These are phyloP conservation scores for Hyppa rectilinea DNA, from an alignment of 2,888 invertebrate species.

Conservation along the genomic window DNA sequence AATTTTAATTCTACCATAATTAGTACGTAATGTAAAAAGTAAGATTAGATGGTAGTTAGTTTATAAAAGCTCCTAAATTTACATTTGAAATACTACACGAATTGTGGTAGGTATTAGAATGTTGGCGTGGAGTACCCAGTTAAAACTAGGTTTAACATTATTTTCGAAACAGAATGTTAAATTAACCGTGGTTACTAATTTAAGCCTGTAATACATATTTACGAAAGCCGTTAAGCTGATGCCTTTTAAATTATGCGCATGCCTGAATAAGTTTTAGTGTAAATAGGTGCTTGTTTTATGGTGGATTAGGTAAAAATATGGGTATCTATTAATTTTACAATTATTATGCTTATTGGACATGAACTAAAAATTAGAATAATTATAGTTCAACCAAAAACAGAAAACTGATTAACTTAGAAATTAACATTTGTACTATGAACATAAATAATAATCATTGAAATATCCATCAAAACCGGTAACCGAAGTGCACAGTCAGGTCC, in stretches of 20 bases:
- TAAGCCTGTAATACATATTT: constrained; percentile 42
- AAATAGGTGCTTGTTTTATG: constrained; percentile 7
- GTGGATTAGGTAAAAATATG: background rate
- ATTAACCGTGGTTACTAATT: constrained; percentile 48
- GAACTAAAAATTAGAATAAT: background rate
- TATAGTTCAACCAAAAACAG: background rate
- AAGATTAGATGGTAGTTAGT: constrained; percentile 40
- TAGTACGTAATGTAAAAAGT: constrained; percentile 39
- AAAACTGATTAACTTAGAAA: background rate
- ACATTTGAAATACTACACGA: constrained; percentile 45
- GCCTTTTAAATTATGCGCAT: constrained; percentile 28
- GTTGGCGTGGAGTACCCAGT: constrained; percentile 42
- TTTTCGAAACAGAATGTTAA: constrained; percentile 54
- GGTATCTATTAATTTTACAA: background rate
- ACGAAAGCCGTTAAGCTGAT: constrained; percentile 39
- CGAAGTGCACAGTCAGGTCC: constrained; percentile 27
- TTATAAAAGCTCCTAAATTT: constrained; percentile 42
- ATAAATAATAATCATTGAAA: constrained; percentile 14
- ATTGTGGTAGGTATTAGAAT: constrained; percentile 41
- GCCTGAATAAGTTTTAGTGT: constrained; percentile 14
- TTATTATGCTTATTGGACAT: background rate
- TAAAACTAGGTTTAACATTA: constrained; percentile 50
- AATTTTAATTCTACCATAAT: constrained; percentile 23
- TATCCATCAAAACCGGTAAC: constrained; percentile 20
- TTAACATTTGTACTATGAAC: background rate